phyloP scores from a whole-genome alignment of 2,888 invertebrate species.

The Gnatocerus cornutus region DNA sequence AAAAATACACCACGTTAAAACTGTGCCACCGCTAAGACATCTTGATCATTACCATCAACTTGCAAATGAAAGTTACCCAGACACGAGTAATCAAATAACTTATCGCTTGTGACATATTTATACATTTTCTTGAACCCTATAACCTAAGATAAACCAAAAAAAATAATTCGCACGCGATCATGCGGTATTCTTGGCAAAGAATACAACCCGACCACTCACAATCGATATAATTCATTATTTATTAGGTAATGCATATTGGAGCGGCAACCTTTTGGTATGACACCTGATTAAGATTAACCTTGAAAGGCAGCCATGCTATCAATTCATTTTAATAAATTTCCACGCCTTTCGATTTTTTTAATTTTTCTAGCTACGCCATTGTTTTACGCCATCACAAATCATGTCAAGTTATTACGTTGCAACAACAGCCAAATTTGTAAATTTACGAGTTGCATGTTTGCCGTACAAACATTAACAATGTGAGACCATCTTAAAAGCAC shows the following conservation, averaged over 20 bases:
- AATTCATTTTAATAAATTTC: constrained; percentile 21
- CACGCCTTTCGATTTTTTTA: not conserved
- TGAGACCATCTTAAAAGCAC: constrained; percentile 1
- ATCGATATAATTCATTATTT: constrained; percentile 54
- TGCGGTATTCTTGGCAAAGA: constrained; percentile 46
- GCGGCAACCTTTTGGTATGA: constrained; percentile 46
- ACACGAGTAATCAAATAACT: constrained; percentile 23
- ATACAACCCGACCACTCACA: constrained; percentile 45
- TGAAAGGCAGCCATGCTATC: constrained; percentile 18
- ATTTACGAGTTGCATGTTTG: constrained; percentile 8
- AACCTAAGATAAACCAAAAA: constrained; percentile 42
- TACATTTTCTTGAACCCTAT: constrained; percentile 34
- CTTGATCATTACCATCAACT: constrained; percentile 1
- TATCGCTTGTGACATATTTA: constrained; percentile 20
- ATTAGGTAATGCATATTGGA: constrained; percentile 51
- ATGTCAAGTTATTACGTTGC: constrained; percentile 1
- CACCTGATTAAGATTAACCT: constrained; percentile 45
- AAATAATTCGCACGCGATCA: constrained; percentile 52
- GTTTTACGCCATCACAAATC: constrained; percentile 3
- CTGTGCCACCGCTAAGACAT: not conserved
- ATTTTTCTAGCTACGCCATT: not conserved
- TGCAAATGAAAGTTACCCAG: constrained; percentile 12
- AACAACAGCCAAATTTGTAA: constrained; percentile 13
- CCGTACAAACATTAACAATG: not conserved
- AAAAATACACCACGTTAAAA: constrained; percentile 10